A percentile compares a stretch with the other conserved stretches of the same genome.
phyloP scores from a whole-genome alignment of 2,888 invertebrate species.

The Cecidostiba fungosa region DNA sequence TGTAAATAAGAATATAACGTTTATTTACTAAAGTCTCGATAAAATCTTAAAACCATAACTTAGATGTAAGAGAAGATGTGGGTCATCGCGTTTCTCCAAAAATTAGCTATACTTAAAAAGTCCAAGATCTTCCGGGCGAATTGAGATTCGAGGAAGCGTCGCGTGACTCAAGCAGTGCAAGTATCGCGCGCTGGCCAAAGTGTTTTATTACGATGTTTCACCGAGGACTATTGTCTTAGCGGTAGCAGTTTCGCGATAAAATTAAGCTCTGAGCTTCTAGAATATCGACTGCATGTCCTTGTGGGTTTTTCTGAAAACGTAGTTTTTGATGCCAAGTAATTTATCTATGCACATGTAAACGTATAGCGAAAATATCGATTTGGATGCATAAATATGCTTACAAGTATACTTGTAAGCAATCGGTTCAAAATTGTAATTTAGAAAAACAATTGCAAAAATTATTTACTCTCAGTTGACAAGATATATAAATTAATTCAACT shows the following conservation, averaged over 20 bases:
- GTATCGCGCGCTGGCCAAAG: not conserved
- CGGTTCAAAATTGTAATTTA: too few relatives aligned
- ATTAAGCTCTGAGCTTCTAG: not conserved
- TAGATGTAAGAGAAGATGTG: not conserved
- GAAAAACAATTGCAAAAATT: too few relatives aligned
- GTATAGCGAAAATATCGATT: not conserved
- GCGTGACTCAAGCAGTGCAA: not conserved
- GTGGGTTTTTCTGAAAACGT: not conserved
- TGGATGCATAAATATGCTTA: too few relatives aligned
- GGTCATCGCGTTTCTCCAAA: not conserved
- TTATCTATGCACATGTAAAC: not conserved
- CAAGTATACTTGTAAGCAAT: too few relatives aligned
- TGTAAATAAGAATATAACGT: too few relatives aligned
- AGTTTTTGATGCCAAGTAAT: not conserved
- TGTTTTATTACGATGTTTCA: slow-evolving; percentile 9
- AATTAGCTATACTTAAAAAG: not conserved
- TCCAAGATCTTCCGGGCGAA: not conserved
- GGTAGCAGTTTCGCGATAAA: not conserved
- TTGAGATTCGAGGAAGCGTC: not conserved
- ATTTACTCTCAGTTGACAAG: too few relatives aligned
- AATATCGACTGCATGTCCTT: not conserved
- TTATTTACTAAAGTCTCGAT: too few relatives aligned
- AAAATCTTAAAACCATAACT: not conserved
- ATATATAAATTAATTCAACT: too few relatives aligned
- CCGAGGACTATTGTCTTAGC: not conserved